Evolutionary conservation across 2,113 vertebrate species (phyloP).

Genomic region (Periophthalmodon schlosseri): DNA sequence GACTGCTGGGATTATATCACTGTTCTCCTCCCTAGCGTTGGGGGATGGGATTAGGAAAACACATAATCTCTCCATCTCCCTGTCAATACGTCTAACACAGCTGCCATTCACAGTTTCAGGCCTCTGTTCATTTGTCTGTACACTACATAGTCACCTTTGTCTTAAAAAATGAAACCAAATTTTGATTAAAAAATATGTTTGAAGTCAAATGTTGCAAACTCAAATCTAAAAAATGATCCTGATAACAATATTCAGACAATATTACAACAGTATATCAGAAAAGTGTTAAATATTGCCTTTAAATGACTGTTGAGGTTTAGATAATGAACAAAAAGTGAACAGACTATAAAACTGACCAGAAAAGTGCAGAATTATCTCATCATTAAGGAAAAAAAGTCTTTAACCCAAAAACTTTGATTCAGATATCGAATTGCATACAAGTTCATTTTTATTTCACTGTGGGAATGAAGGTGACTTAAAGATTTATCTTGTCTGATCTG

Average conservation of each 20-base stretch:
- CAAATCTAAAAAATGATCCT: neutral
- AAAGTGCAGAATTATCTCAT: neutral
- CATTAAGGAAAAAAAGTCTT: neutral
- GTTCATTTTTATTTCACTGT: too few relatives aligned
- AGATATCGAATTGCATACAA: too few relatives aligned
- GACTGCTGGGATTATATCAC: conserved; percentile 51
- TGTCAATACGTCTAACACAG: conserved; percentile 19
- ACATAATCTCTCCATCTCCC: conserved; percentile 37
- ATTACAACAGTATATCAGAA: too few relatives aligned
- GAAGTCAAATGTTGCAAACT: neutral
- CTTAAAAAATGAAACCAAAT: too few relatives aligned
- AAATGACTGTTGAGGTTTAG: too few relatives aligned
- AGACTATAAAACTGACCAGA: neutral
- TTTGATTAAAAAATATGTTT: too few relatives aligned
- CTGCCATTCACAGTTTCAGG: conserved; percentile 29
- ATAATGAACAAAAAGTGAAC: too few relatives aligned
- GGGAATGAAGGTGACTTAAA: too few relatives aligned
- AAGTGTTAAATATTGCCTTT: too few relatives aligned
- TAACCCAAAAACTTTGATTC: neutral
- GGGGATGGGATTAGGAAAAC: conserved; percentile 42
- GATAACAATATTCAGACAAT: too few relatives aligned
- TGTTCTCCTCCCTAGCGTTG: conserved; percentile 15
- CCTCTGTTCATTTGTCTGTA: conserved; percentile 2
- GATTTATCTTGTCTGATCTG: too few relatives aligned
- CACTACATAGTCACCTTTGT: neutral